Base-by-base conservation (phyloP, 2,797 vertebrate genomes). In the Pipistrellus nathusii region DNA sequence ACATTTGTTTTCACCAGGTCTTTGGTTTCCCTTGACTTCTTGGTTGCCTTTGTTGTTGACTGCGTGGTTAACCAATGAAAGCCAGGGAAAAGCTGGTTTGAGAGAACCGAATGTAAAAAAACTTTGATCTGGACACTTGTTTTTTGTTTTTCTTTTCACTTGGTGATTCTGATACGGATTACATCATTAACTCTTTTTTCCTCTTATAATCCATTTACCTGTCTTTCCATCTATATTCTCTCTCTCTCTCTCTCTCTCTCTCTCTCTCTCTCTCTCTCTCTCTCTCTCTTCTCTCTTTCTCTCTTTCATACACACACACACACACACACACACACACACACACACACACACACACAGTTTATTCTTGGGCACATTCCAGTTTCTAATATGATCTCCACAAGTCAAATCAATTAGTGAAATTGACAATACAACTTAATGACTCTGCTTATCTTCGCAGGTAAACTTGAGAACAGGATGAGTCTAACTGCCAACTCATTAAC, bases 401-500 rank as follows among this genome's bases (percentile, higher is more conserved):
- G 82, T 95, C 97, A 92, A 96, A 96, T 97, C 97, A 97, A 96
- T 98, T 97, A 97, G 91, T 93, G 96, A 89, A 96, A 94, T 88
- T 68, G 96, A 96, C 97, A 97, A 93, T 48, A 85, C 97, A 96
- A 94, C 87, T 97, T 94, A 96, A 96, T 95, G 96, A 98, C 95
- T 96, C 96, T 96, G 93, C 97, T 97, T 96, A 94, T 95, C 95
- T 97, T 97, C 96, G 94, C 96, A 96, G 97, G 96, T 97, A 98
- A 97, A 97, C 95, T 96, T 93, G 97, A 97, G 96, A 97, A 97
- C 95, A 89, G 96, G 97, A 97, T 89, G 95, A 97, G 96, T 96
- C 96, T 95, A 96, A 96, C 96, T 97, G 94, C 97, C 96, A 96
- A 93, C 96, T 97, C 93, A 92, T 98, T 98, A 98, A 98, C 97